Evolutionary conservation across 1,140 invertebrate genomes (phyloP).

Genomic region (Euura lappo): DNA sequence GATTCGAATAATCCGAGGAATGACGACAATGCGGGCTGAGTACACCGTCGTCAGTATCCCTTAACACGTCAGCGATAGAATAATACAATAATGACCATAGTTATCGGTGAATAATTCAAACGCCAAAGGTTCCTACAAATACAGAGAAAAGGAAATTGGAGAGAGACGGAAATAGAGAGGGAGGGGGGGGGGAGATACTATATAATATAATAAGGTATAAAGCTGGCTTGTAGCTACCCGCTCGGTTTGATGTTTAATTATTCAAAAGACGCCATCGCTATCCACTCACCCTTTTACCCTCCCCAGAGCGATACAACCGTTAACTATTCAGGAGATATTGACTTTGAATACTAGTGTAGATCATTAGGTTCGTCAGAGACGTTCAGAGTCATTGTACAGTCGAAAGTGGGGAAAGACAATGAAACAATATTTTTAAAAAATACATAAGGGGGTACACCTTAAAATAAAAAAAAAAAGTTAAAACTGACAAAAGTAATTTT

Average conservation of each 20-base stretch:
- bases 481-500: too few species aligned
- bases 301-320: background rate
- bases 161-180: conserved; percentile 20
- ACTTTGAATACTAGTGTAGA: background rate
- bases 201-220: background rate
- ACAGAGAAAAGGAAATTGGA: conserved; percentile 9
- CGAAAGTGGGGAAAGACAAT: too few species aligned
- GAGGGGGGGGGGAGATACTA: conserved; percentile 3
- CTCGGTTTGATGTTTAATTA: conserved; percentile 35
- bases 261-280: conserved; percentile 36
- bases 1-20: too few species aligned
- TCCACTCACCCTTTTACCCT: conserved; percentile 1
- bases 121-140: background rate
- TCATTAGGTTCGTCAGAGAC: background rate
- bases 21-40: too few species aligned
- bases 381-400: too few species aligned
- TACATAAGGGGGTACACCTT: too few species aligned
- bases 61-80: background rate
- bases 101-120: conserved; percentile 9
- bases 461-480: too few species aligned
- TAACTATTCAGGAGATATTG: conserved; percentile 7
- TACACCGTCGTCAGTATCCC: too few species aligned
- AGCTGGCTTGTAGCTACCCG: background rate
- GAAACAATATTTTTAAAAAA: too few species aligned
- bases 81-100: conserved; percentile 10